A percentile compares a stretch with the other conserved stretches of the same genome.
Conservation (phyloP, 2,113 vertebrate genomes). For the Hassar affinis region DNA sequence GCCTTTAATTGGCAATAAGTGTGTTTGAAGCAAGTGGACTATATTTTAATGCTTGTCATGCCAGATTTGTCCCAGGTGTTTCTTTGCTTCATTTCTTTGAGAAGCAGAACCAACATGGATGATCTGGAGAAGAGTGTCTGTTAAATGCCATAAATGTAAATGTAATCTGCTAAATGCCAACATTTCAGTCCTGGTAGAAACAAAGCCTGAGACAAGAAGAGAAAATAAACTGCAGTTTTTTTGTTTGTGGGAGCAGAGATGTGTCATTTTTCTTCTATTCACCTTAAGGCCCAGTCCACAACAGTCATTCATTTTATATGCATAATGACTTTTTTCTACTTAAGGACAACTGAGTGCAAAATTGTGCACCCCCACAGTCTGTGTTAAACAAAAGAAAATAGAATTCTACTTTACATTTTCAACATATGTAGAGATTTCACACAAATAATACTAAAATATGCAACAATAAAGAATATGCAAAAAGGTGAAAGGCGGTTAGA, state of each 20-base stretch:
- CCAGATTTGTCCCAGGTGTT: background rate
- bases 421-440: background rate
- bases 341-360: background rate
- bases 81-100: background rate
- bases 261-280: background rate
- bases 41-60: conserved; percentile 7
- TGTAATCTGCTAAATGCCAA: no score
- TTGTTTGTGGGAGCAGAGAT: conserved; percentile 21
- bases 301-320: background rate
- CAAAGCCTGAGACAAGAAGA: conserved; percentile 29
- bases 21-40: conserved; percentile 7
- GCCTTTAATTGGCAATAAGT: conserved; percentile 37
- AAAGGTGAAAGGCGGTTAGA: background rate
- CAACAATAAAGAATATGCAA: background rate
- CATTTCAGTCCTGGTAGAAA: conserved; percentile 17
- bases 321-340: background rate
- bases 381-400: background rate
- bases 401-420: background rate
- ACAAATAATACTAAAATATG: background rate
- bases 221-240: conserved; percentile 52
- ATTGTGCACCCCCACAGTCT: background rate
- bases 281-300: background rate
- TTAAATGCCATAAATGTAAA: no score
- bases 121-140: no score
- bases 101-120: no score